Conservation (phyloP, 1,140 invertebrate species). For the Drosophila baimaii region DNA sequence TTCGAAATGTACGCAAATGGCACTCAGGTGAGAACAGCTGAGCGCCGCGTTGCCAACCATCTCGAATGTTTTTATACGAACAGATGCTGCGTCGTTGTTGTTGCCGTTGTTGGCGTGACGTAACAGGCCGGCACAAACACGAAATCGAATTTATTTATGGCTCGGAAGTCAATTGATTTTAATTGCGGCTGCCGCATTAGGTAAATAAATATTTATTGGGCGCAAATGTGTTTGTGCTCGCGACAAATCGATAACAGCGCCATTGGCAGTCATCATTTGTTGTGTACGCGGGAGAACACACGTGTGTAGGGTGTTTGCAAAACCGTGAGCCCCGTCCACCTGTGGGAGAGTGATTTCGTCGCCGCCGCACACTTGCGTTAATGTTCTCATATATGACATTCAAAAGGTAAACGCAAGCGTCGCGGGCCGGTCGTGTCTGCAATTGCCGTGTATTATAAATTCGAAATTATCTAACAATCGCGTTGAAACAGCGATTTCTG, state of each 20-base stretch:
- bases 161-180: slow-evolving; percentile 36
- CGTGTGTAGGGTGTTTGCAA: slow-evolving; percentile 43
- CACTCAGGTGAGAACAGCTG: slow-evolving; percentile 57
- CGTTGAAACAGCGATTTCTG: slow-evolving; percentile 52
- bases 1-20: background rate
- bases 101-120: slow-evolving; percentile 51
- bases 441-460: slow-evolving; percentile 50
- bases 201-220: slow-evolving; percentile 18
- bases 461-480: slow-evolving; percentile 69
- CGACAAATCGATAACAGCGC: slow-evolving; percentile 39
- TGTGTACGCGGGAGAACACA: background rate
- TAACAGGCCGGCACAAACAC: slow-evolving; percentile 33
- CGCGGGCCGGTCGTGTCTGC: slow-evolving; percentile 44
- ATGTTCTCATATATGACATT: slow-evolving; percentile 47
- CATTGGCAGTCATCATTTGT: slow-evolving; percentile 10
- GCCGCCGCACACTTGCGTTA: slow-evolving; percentile 11
- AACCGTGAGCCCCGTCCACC: slow-evolving; percentile 14
- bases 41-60: slow-evolving; percentile 57
- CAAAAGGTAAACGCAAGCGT: slow-evolving; percentile 29
- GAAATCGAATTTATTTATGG: slow-evolving; percentile 45
- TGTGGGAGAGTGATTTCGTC: slow-evolving; percentile 28
- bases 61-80: slow-evolving; percentile 10
- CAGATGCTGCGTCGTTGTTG: slow-evolving; percentile 18
- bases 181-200: slow-evolving; percentile 31
- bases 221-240: slow-evolving; percentile 11